Evolutionary conservation across 2,888 invertebrate genomes (phyloP).

Genomic region (Synanthedon vespiformis): DNA sequence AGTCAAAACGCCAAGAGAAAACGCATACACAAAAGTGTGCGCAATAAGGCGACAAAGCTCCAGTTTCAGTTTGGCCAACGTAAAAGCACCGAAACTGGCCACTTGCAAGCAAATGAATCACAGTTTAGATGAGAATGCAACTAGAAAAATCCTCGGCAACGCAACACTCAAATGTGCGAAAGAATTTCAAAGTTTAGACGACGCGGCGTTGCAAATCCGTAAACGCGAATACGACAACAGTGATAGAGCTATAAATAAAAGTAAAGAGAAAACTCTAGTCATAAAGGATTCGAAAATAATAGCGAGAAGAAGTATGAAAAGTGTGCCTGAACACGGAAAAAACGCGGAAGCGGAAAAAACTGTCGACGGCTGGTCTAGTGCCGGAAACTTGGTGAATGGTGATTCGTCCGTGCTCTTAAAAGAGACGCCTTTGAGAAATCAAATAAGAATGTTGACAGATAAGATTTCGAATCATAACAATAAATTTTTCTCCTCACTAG

Average conservation of each 20-base stretch:
- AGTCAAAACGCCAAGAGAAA: constrained; percentile 82
- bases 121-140: constrained; percentile 79
- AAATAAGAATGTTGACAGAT: constrained; percentile 49
- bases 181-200: constrained; percentile 78
- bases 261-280: constrained; percentile 13
- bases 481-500: constrained; percentile 70
- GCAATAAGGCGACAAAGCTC: constrained; percentile 88
- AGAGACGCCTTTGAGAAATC: constrained; percentile 49
- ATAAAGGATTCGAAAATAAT: constrained; percentile 29
- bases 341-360: constrained; percentile 21
- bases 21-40: constrained; percentile 90
- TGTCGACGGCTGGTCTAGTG: constrained; percentile 32
- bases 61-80: constrained; percentile 77
- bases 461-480: constrained; percentile 59
- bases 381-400: constrained; percentile 50
- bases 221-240: constrained; percentile 26
- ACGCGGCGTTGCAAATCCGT: constrained; percentile 55
- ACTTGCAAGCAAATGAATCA: constrained; percentile 76
- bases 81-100: constrained; percentile 64
- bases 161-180: constrained; percentile 65
- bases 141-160: constrained; percentile 42
- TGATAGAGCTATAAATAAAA: constrained; percentile 23
- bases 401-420: constrained; percentile 29
- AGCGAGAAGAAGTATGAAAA: constrained; percentile 39
- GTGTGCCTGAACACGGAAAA: constrained; percentile 48